Conservation (phyloP, 2,797 vertebrate genomes). For the Vespertilio murinus region DNA sequence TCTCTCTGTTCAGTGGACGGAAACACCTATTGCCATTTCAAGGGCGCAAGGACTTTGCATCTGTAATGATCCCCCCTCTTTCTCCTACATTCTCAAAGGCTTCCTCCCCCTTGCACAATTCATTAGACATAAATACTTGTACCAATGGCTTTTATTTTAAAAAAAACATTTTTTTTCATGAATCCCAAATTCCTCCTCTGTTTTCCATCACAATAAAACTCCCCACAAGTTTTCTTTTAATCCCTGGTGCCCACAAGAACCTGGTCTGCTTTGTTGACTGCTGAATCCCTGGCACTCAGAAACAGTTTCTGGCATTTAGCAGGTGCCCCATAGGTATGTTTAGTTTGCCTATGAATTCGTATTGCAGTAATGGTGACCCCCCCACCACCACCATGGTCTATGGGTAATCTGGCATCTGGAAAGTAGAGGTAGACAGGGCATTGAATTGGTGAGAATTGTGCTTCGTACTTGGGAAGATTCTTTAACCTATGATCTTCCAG, state of each 20-base stretch:
- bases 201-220: neutral
- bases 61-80: neutral
- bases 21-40: neutral
- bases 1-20: neutral
- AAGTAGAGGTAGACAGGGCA: neutral
- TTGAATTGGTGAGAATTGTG: fast-evolving
- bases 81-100: neutral
- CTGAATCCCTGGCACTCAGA: neutral
- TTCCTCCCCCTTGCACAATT: neutral
- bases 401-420: neutral
- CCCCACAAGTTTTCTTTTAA: neutral
- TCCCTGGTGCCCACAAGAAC: fast-evolving
- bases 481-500: neutral
- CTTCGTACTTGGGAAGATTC: neutral
- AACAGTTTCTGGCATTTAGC: neutral
- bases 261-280: neutral
- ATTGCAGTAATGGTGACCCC: too few species aligned
- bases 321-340: neutral
- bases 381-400: neutral
- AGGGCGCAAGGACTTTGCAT: neutral
- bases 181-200: neutral
- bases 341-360: neutral
- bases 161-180: too few species aligned
- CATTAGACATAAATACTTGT: fast-evolving
- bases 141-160: neutral